Percentiles rank a stretch among this genome's conserved stretches.
Evolutionary conservation across 2,797 vertebrate species (phyloP).

Genomic region (Darevskia mixta): DNA sequence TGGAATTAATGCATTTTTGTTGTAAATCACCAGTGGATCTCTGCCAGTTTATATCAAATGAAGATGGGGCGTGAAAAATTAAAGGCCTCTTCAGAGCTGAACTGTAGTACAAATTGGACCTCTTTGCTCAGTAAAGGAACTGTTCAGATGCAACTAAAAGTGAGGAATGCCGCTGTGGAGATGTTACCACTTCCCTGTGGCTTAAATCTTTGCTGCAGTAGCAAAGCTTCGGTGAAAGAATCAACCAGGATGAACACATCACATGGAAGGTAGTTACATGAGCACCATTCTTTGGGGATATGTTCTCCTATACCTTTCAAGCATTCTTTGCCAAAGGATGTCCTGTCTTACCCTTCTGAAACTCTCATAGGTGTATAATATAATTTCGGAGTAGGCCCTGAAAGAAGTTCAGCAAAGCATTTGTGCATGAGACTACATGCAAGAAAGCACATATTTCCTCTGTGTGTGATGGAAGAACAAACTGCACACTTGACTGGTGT

Average conservation of each 20-base stretch:
- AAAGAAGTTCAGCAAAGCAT: background rate
- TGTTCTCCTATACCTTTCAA: slow-evolving; percentile 11
- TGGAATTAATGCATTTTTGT: slow-evolving; percentile 35
- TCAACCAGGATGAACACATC: background rate
- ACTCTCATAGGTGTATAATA: background rate
- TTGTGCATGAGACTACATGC: background rate
- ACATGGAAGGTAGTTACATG: background rate
- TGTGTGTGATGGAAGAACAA: background rate
- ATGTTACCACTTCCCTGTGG: background rate
- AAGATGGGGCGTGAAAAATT: slow-evolving; percentile 1
- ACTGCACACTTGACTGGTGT: background rate
- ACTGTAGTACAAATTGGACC: background rate
- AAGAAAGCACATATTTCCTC: background rate
- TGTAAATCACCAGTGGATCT: slow-evolving; percentile 13
- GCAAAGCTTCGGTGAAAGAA: background rate
- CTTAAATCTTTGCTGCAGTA: background rate
- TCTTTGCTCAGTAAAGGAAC: background rate
- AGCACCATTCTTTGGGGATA: slow-evolving; percentile 1
- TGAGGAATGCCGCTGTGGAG: background rate
- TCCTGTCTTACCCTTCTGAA: background rate
- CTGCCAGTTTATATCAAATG: slow-evolving; percentile 12
- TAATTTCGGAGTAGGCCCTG: background rate
- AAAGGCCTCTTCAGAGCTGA: slow-evolving; percentile 12
- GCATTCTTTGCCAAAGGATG: background rate
- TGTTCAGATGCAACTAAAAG: background rate